Percentiles rank a stretch among this genome's conserved stretches.
These are phyloP conservation scores for Cydia strobilella DNA, from an alignment of 1,140 invertebrate genomes.

Conservation along the genomic window DNA sequence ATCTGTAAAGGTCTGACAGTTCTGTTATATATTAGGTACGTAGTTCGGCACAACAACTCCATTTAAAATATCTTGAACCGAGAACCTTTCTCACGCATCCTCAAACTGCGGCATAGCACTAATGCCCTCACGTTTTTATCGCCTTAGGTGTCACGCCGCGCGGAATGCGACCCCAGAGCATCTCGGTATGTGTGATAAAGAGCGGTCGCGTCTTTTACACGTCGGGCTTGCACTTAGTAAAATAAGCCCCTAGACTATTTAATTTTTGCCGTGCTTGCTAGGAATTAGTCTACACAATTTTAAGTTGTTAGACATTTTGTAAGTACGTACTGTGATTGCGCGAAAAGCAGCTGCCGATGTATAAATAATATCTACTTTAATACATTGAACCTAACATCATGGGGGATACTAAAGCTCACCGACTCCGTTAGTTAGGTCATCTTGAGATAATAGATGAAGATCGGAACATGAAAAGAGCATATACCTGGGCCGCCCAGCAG, in stretches of 20 bases:
- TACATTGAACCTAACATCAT: too few species aligned
- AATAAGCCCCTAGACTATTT: slow-evolving; percentile 29
- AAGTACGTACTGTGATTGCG: too few species aligned
- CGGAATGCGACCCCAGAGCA: slow-evolving; percentile 33
- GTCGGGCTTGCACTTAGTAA: slow-evolving; percentile 33
- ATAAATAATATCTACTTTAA: too few species aligned
- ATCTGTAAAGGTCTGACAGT: background rate
- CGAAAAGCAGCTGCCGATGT: too few species aligned
- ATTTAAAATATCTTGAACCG: background rate
- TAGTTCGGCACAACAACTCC: background rate
- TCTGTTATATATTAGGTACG: background rate
- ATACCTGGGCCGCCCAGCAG: too few species aligned
- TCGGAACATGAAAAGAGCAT: too few species aligned
- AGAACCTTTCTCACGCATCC: slow-evolving; percentile 4
- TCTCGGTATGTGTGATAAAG: slow-evolving; percentile 44
- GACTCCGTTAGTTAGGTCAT: too few species aligned
- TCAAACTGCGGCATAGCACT: slow-evolving; percentile 19
- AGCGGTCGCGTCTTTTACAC: slow-evolving; percentile 39
- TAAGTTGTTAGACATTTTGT: too few species aligned
- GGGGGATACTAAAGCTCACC: too few species aligned
- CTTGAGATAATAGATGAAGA: too few species aligned
- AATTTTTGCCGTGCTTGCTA: slow-evolving; percentile 11
- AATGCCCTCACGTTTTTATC: slow-evolving; percentile 30
- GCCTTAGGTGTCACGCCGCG: slow-evolving; percentile 18
- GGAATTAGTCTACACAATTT: background rate